Percentiles rank a stretch among this genome's conserved stretches.
phyloP scores from a whole-genome alignment of 2,113 vertebrate species.

The Hippocampus mohnikei region DNA sequence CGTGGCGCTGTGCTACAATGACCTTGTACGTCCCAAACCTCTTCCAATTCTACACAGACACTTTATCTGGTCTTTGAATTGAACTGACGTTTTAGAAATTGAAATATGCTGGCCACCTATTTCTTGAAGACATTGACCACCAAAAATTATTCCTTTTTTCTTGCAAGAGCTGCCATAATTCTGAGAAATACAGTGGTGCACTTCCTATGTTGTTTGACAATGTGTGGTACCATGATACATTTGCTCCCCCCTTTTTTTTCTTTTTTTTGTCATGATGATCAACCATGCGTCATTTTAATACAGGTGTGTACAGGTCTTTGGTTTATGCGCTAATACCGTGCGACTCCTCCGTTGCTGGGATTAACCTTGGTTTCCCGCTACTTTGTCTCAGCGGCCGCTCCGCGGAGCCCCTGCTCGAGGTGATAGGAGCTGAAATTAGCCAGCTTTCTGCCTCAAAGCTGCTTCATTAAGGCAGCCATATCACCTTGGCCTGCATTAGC shows the following conservation, averaged over 20 bases:
- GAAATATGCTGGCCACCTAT: no score
- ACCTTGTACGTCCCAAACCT: no score
- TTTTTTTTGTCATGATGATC: background rate
- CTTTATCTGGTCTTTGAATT: no score
- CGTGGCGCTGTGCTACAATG: no score
- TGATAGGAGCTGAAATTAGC: slow-evolving; percentile 70
- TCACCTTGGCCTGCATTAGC: slow-evolving; percentile 65
- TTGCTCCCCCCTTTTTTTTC: background rate
- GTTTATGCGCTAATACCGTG: slow-evolving; percentile 56
- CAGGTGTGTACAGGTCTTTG: slow-evolving; percentile 57
- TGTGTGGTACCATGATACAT: background rate
- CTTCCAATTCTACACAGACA: no score
- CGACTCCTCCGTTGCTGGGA: slow-evolving; percentile 44
- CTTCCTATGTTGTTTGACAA: background rate
- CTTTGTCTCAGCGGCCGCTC: slow-evolving; percentile 64
- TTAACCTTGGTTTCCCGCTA: slow-evolving; percentile 57
- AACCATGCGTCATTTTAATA: slow-evolving; percentile 23
- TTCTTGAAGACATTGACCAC: no score
- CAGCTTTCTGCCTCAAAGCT: slow-evolving; percentile 64
- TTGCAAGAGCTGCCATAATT: background rate
- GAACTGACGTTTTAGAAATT: no score
- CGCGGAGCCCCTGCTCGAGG: slow-evolving; percentile 48
- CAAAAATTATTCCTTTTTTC: no score
- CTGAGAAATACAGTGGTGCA: background rate
- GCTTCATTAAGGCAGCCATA: slow-evolving; percentile 60